A percentile compares a stretch with the other conserved stretches of the same genome.
phyloP scores from a whole-genome alignment of 2,888 invertebrate genomes.

The Ophion costatus region DNA sequence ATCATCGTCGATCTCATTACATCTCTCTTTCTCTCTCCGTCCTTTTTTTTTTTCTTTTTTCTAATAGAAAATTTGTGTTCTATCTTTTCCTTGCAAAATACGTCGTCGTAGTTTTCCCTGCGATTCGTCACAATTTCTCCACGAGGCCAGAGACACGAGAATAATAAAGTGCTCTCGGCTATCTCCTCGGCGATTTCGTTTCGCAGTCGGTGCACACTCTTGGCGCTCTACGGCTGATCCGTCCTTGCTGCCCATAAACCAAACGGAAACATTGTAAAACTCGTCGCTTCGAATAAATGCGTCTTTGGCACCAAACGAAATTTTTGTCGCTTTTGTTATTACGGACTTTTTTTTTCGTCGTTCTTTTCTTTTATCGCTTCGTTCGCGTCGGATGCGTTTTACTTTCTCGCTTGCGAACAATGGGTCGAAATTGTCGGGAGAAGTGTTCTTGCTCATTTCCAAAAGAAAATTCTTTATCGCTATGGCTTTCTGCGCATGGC shows the following conservation, averaged over 20 bases:
- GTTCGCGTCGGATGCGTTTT: not conserved
- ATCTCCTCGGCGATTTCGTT: conserved; percentile 18
- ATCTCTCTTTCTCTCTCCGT: conserved; percentile 50
- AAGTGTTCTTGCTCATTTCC: not conserved
- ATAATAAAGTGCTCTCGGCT: conserved; percentile 21
- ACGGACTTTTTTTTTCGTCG: conserved; percentile 11
- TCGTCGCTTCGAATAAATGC: conserved; percentile 44
- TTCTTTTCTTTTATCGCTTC: not conserved
- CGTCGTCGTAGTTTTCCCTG: conserved; percentile 13
- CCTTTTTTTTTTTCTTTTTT: not conserved
- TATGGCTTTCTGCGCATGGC: no score
- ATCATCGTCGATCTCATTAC: conserved; percentile 5
- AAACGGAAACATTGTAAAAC: conserved; percentile 26
- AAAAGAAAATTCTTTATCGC: not conserved
- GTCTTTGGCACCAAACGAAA: conserved; percentile 29
- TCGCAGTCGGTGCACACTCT: not conserved
- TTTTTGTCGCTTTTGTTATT: conserved; percentile 44
- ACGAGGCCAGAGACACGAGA: conserved; percentile 16
- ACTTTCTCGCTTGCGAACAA: not conserved
- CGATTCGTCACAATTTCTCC: conserved; percentile 1
- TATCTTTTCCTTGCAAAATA: conserved; percentile 59
- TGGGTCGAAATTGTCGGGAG: not conserved
- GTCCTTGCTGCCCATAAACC: not conserved
- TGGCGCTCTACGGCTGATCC: not conserved
- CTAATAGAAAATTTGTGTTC: conserved; percentile 11